Conservation (phyloP, 1,140 invertebrate species). For the Micrasema minimum region DNA sequence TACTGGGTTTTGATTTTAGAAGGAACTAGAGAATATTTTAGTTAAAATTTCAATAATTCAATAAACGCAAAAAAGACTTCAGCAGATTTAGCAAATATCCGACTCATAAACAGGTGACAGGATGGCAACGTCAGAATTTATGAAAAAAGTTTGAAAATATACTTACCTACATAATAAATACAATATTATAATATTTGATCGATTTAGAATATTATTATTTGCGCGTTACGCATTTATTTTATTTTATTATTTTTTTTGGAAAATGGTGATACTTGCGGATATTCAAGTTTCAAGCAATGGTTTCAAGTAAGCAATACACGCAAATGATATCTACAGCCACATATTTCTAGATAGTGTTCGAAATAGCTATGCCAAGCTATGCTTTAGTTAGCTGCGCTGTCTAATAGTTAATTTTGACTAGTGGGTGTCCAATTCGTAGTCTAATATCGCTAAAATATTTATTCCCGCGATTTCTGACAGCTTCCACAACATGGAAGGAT, state of each 20-base stretch:
- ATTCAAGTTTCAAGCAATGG: no score
- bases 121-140: conserved; percentile 25
- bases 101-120: conserved; percentile 29
- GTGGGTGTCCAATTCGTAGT: neutral
- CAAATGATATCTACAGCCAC: conserved; percentile 23
- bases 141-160: no score
- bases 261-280: no score
- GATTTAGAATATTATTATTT: no score
- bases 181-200: no score
- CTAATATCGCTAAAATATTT: conserved; percentile 26
- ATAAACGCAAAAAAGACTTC: no score
- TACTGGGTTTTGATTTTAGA: no score
- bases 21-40: no score
- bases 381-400: conserved; percentile 21
- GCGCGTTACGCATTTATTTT: no score
- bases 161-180: no score
- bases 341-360: conserved; percentile 27
- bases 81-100: conserved; percentile 4
- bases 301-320: conserved; percentile 14
- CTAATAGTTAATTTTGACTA: conserved; percentile 15
- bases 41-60: no score
- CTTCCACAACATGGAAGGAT: conserved; percentile 56
- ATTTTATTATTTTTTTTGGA: no score
- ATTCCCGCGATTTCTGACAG: conserved; percentile 11
- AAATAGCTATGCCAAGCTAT: conserved; percentile 27